Percentiles rank a stretch among this genome's conserved stretches.
phyloP scores from a whole-genome alignment of 2,888 invertebrate species.

The Pristionchus maxplancki region DNA sequence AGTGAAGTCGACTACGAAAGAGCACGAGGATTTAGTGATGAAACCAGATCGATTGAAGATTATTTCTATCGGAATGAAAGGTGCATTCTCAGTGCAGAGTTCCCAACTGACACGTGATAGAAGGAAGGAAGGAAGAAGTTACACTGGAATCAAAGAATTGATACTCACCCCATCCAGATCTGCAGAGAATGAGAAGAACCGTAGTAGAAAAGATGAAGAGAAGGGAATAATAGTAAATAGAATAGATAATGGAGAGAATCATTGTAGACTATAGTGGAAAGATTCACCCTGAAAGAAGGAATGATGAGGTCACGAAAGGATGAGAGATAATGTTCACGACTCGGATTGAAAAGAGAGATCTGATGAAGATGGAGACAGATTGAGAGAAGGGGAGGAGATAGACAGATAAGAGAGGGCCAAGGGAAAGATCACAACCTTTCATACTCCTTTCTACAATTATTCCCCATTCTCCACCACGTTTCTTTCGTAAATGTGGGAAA shows the following conservation, averaged over 20 bases:
- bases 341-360: not conserved
- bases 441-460: not conserved
- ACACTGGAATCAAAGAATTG: not conserved
- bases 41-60: not conserved
- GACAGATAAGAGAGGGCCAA: constrained; percentile 6
- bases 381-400: not conserved
- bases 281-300: not conserved
- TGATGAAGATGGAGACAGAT: not conserved
- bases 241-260: not conserved
- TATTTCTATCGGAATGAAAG: not conserved
- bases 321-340: not conserved
- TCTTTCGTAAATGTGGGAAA: not conserved
- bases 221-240: constrained; percentile 17
- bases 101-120: not conserved
- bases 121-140: not conserved
- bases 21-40: not conserved
- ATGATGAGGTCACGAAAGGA: not conserved
- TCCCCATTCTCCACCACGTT: not conserved
- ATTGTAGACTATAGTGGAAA: not conserved
- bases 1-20: not conserved
- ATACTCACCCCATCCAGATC: constrained; percentile 20
- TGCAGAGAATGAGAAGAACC: not conserved
- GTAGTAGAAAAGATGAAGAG: not conserved
- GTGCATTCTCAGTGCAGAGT: not conserved
- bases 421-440: not conserved